Percentiles rank a stretch among this genome's conserved stretches.
Evolutionary conservation across 2,113 vertebrate species (phyloP).

Genomic region (Xyliphius kryptos): DNA sequence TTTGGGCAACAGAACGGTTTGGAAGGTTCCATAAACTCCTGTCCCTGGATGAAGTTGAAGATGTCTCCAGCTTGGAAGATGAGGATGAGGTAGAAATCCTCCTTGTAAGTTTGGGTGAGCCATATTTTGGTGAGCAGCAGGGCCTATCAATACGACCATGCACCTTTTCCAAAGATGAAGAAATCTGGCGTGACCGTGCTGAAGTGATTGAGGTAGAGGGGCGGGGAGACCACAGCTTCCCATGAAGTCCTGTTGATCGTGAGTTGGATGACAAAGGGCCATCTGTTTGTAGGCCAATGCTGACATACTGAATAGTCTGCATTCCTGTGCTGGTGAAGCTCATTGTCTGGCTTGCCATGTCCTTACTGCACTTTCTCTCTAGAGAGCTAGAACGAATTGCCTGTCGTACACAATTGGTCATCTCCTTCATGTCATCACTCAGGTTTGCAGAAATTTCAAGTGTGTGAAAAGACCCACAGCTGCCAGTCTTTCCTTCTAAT

Average conservation of each 20-base stretch:
- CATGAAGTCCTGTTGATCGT: conserved; percentile 64
- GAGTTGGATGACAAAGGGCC: conserved; percentile 44
- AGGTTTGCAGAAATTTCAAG: conserved; percentile 92
- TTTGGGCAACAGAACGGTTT: conserved; percentile 72
- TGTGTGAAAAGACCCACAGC: conserved; percentile 63
- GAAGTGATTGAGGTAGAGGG: conserved; percentile 77
- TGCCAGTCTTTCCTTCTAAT: conserved; percentile 64
- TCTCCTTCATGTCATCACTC: conserved; percentile 98
- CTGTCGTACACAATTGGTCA: conserved; percentile 94
- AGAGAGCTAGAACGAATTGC: conserved; percentile 92
- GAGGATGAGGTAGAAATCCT: conserved; percentile 77
- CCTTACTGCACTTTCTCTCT: conserved; percentile 88
- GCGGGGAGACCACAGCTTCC: conserved; percentile 87
- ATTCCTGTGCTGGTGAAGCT: conserved; percentile 76
- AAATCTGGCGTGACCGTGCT: conserved; percentile 86
- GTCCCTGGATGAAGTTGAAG: conserved; percentile 64
- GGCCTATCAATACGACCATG: conserved; percentile 87
- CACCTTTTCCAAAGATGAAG: conserved; percentile 90
- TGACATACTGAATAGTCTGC: conserved; percentile 80
- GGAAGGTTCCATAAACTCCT: conserved; percentile 92
- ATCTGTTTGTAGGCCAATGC: conserved; percentile 86
- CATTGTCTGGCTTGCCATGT: conserved; percentile 74
- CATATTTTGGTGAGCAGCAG: conserved; percentile 93
- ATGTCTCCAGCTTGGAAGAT: conserved; percentile 79
- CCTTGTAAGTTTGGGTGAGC: conserved; percentile 90